Evolutionary conservation across 2,888 invertebrate genomes (phyloP), one percentile per base, ranked within the genome.

Genomic region (Amblyjoppa fuscipennis): DNA sequence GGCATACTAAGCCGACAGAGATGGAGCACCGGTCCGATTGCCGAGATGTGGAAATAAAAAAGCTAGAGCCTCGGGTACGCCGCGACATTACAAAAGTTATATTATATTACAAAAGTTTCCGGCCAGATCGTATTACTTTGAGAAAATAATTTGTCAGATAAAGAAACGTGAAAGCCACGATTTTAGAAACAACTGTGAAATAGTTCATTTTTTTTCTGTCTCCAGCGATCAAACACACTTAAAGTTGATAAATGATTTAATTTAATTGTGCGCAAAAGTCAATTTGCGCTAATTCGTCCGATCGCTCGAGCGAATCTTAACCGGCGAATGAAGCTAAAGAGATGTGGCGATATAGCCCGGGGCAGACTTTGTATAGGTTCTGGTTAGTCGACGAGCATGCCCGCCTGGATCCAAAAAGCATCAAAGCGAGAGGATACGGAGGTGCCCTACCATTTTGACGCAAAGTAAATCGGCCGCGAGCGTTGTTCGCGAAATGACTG

Each of bases 21-120:
- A 92, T 89, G 87, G 89, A 92, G 90, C 90, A 88, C 90, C 89
- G 90, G 87, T 89, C 90, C 91, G 90, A 92, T 92, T 92, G 91
- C 88, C 89, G 85, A 88, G 84, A 81, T 81, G 84, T 77, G 90
- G 88, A 90, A 34, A 34, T 34, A 92, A 91, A 89, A 41, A 41
- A 9, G 41, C 87, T 84, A 84, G 88, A 89, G 89, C 87, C 77
- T 73, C 81, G 76, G 31, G 80, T 76, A 31, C 20, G 13, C 49
- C 49, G 64, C 41, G 75, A 79, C 56, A 41, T 3, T 25, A 41
- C 20, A 71, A 61, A 20, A 20, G 20, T 20, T 20, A 20, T 20
- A 20, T 20, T 20, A 20, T 20, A 20, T 66, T 38, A 20, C 66
- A 41, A 73, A 76, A 77, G 73, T 59, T 68, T 61, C 68, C 70